Evolutionary conservation across 1,140 invertebrate species (phyloP).

Genomic region (Drosophila varians): DNA sequence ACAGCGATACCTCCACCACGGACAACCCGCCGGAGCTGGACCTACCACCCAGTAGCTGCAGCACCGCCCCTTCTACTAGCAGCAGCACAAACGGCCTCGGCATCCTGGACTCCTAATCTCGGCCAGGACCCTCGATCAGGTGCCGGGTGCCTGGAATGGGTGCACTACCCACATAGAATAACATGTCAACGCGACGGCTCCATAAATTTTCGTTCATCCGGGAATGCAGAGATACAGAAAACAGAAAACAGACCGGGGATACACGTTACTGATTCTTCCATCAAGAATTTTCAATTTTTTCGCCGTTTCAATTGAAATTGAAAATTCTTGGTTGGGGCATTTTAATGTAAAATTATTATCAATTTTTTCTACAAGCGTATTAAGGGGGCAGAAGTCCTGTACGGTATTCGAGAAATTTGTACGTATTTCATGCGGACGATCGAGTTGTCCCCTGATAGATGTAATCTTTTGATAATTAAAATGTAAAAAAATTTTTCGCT

Average conservation of each 20-base stretch:
- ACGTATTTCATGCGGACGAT: slow-evolving; percentile 1
- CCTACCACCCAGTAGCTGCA: neutral
- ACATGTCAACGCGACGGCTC: neutral
- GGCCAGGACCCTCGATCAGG: neutral
- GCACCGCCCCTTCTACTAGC: neutral
- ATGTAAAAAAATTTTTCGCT: neutral
- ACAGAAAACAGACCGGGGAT: slow-evolving; percentile 3
- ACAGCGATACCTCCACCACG: neutral
- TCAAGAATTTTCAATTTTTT: slow-evolving; percentile 11
- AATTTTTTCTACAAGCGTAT: neutral
- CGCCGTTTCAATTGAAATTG: neutral
- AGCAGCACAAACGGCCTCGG: neutral
- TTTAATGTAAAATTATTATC: neutral
- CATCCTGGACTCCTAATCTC: neutral
- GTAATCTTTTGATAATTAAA: neutral
- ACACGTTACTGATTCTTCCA: neutral
- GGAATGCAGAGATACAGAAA: neutral
- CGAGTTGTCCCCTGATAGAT: neutral
- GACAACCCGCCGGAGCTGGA: neutral
- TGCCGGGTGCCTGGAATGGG: neutral
- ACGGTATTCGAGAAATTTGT: slow-evolving; percentile 3
- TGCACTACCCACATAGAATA: neutral
- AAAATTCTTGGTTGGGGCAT: slow-evolving; percentile 17
- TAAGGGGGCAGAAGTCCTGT: neutral
- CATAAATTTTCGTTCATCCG: slow-evolving; percentile 19